A percentile compares a stretch with the other conserved stretches of the same genome.
Conservation (phyloP, 2,797 vertebrate species). For the Kryptopterus vitreolus region DNA sequence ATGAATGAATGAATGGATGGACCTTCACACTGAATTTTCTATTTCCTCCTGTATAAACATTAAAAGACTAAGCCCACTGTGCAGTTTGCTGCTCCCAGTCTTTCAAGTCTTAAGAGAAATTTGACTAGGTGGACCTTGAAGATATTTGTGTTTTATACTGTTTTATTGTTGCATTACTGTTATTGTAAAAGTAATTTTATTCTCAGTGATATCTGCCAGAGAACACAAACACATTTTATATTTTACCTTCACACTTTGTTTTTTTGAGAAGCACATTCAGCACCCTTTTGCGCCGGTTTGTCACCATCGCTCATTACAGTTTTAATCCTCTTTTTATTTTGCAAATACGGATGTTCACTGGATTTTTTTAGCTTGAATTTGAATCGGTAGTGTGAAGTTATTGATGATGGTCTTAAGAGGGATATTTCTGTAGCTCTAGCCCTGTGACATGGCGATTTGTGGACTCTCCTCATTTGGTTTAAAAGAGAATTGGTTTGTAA, state of each 20-base stretch:
- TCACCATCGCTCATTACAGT: constrained; percentile 72
- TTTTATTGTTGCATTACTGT: constrained; percentile 79
- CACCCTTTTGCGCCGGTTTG: constrained; percentile 71
- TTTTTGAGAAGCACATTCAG: constrained; percentile 77
- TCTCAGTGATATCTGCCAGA: constrained; percentile 76
- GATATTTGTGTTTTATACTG: constrained; percentile 81
- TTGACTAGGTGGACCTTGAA: constrained; percentile 65
- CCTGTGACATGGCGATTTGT: constrained; percentile 58
- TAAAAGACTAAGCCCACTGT: constrained; percentile 86
- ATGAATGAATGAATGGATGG: constrained; percentile 53
- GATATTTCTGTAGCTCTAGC: constrained; percentile 46
- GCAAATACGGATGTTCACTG: constrained; percentile 73
- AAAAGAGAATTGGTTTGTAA: constrained; percentile 61
- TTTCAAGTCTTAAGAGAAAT: constrained; percentile 77
- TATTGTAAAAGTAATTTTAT: constrained; percentile 72
- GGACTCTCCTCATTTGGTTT: constrained; percentile 79
- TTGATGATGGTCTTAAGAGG: constrained; percentile 67
- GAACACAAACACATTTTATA: constrained; percentile 74
- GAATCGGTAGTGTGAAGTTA: constrained; percentile 73
- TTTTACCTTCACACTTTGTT: constrained; percentile 84
- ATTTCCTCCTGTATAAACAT: constrained; percentile 85
- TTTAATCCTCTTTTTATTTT: constrained; percentile 68
- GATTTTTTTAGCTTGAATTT: constrained; percentile 67
- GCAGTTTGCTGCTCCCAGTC: constrained; percentile 86
- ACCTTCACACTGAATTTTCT: constrained; percentile 68